Percentiles rank a stretch among this genome's conserved stretches.
Conservation (phyloP, 2,888 invertebrate species). For the Napeogenes sylphis region DNA sequence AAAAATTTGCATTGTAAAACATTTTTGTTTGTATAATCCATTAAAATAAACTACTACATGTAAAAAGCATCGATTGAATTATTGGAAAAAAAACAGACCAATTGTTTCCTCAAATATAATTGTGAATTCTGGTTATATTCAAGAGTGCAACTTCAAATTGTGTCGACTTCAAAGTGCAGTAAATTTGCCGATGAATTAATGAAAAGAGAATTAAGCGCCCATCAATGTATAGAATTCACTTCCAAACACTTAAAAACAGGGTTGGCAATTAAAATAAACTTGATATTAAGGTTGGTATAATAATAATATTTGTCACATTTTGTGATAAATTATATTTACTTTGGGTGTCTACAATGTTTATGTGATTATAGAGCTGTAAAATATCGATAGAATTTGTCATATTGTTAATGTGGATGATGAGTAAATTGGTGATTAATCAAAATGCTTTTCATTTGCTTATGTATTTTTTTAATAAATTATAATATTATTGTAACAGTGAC, state of each 20-base stretch:
- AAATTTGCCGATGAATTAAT: conserved; percentile 9
- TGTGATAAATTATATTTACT: no score
- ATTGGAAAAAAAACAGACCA: no score
- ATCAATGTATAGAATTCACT: conserved; percentile 11
- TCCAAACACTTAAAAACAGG: conserved; percentile 6
- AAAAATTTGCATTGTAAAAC: no score
- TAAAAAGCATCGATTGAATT: no score
- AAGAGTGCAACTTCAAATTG: not conserved
- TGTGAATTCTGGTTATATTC: not conserved
- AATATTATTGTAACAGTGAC: not conserved
- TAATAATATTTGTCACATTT: not conserved
- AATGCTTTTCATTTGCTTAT: no score
- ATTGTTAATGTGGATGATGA: no score
- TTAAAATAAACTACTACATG: no score
- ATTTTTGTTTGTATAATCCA: no score
- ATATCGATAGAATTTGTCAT: no score
- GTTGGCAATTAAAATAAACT: not conserved
- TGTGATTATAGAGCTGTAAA: no score
- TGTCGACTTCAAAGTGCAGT: conserved; percentile 5
- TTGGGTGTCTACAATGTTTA: no score
- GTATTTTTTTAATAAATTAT: not conserved
- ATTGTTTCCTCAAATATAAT: not conserved
- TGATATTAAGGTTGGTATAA: not conserved
- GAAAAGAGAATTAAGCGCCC: conserved; percentile 10
- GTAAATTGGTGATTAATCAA: no score